Percentiles rank a stretch among this genome's conserved stretches.
These are phyloP conservation scores for Drosophila austrosaltans DNA, from an alignment of 2,888 invertebrate species.

Conservation along the genomic window DNA sequence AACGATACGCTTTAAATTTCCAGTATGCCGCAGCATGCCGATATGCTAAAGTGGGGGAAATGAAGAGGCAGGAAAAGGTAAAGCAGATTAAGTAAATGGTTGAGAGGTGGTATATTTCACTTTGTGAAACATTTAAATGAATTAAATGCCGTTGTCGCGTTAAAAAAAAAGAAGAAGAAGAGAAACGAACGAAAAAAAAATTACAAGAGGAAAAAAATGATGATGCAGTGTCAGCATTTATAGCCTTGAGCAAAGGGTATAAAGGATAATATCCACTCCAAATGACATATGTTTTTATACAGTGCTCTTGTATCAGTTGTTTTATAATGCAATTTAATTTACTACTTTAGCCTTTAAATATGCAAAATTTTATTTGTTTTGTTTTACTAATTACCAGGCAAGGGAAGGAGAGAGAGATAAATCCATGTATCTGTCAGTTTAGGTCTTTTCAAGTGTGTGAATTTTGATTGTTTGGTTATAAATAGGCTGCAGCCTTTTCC, in stretches of 20 bases:
- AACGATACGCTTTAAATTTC: constrained; percentile 44
- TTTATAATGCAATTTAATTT: constrained; percentile 65
- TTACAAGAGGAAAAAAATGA: too few species aligned
- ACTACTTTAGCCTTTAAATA: constrained; percentile 33
- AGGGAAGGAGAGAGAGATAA: too few species aligned
- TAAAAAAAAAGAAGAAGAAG: neutral
- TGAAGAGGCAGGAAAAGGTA: constrained; percentile 2
- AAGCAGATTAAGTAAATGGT: constrained; percentile 12
- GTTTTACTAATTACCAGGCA: too few species aligned
- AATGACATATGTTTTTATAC: too few species aligned
- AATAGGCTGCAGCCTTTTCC: too few species aligned
- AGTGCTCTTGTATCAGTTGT: constrained; percentile 53
- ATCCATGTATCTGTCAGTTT: too few species aligned
- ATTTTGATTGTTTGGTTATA: too few species aligned
- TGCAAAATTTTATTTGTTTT: too few species aligned
- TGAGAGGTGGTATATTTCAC: constrained; percentile 32
- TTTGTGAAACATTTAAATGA: constrained; percentile 57
- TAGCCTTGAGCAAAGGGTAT: neutral
- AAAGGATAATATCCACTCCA: constrained; percentile 25
- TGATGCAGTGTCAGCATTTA: neutral
- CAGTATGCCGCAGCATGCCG: constrained; percentile 34
- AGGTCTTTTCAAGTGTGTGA: too few species aligned
- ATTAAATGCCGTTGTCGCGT: constrained; percentile 48
- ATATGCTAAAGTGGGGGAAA: neutral
- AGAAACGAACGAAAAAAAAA: too few species aligned